Conservation (phyloP, 1,140 invertebrate genomes). For the Tyrophagus putrescentiae region DNA sequence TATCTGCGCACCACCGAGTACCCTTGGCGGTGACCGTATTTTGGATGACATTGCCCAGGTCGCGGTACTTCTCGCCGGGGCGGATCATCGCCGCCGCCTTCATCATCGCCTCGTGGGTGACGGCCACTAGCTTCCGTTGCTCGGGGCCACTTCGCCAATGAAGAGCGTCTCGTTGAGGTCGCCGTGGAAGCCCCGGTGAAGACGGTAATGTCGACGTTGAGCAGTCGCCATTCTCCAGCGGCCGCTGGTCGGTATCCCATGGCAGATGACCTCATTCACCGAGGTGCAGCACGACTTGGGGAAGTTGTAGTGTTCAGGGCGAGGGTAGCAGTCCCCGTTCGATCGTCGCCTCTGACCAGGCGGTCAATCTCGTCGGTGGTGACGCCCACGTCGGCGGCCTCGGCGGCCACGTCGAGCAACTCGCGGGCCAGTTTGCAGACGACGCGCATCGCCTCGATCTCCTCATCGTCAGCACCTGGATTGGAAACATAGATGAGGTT, state of each 20-base stretch:
- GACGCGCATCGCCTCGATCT: conserved; percentile 80
- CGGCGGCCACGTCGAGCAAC: conserved; percentile 81
- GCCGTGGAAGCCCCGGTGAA: conserved; percentile 90
- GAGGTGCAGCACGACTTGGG: conserved; percentile 92
- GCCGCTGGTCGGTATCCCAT: conserved; percentile 90
- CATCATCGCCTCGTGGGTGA: conserved; percentile 75
- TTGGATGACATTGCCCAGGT: conserved; percentile 94
- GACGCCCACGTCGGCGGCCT: conserved; percentile 68
- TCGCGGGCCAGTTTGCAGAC: conserved; percentile 81
- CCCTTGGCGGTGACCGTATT: conserved; percentile 93
- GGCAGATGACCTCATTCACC: conserved; percentile 91
- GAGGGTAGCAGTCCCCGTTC: conserved; percentile 96
- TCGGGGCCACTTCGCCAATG: conserved; percentile 70
- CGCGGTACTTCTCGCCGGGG: conserved; percentile 89
- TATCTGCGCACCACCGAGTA: conserved; percentile 92
- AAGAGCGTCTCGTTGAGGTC: conserved; percentile 98
- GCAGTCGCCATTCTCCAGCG: conserved; percentile 92
- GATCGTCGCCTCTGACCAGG: conserved; percentile 59
- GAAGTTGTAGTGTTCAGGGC: conserved; percentile 98
- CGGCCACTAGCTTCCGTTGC: conserved; percentile 67
- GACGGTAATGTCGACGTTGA: conserved; percentile 98
- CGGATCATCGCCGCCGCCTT: conserved; percentile 44
- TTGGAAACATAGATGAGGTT: too few species aligned
- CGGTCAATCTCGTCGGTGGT: conserved; percentile 96
- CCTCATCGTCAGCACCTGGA: conserved; percentile 89